Evolutionary conservation across 1,140 invertebrate species (phyloP).

Genomic region (Zaprionus africanus): DNA sequence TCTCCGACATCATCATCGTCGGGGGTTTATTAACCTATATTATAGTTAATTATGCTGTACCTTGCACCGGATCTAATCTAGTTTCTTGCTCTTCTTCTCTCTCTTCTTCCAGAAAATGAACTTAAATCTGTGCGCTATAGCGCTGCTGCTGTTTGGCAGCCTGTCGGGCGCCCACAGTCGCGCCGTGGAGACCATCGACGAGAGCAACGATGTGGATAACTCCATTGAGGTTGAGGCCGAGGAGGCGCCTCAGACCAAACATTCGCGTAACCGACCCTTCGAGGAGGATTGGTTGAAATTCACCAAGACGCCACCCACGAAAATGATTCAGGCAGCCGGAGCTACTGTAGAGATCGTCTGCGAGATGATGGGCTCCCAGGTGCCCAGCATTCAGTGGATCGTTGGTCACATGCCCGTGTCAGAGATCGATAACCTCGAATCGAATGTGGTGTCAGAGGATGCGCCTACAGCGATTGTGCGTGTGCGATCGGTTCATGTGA

Average conservation of each 20-base stretch:
- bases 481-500: constrained; percentile 88
- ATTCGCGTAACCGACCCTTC: constrained; percentile 40
- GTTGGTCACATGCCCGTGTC: constrained; percentile 86
- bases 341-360: constrained; percentile 87
- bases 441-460: constrained; percentile 85
- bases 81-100: neutral
- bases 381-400: constrained; percentile 89
- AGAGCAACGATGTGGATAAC: constrained; percentile 76
- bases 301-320: constrained; percentile 83
- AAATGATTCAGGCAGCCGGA: constrained; percentile 84
- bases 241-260: constrained; percentile 44
- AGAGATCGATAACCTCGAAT: constrained; percentile 84
- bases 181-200: constrained; percentile 74
- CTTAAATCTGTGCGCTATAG: constrained; percentile 79
- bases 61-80: constrained; percentile 12
- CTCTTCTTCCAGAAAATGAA: constrained; percentile 82
- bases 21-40: constrained; percentile 76
- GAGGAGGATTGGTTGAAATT: constrained; percentile 85
- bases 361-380: constrained; percentile 88
- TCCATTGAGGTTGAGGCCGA: constrained; percentile 68
- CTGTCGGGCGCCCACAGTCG: constrained; percentile 61
- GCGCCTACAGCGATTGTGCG: constrained; percentile 86
- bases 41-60: constrained; percentile 48
- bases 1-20: neutral
- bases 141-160: constrained; percentile 76